phyloP scores from a whole-genome alignment of 2,113 vertebrate species.

The Martes martes region DNA sequence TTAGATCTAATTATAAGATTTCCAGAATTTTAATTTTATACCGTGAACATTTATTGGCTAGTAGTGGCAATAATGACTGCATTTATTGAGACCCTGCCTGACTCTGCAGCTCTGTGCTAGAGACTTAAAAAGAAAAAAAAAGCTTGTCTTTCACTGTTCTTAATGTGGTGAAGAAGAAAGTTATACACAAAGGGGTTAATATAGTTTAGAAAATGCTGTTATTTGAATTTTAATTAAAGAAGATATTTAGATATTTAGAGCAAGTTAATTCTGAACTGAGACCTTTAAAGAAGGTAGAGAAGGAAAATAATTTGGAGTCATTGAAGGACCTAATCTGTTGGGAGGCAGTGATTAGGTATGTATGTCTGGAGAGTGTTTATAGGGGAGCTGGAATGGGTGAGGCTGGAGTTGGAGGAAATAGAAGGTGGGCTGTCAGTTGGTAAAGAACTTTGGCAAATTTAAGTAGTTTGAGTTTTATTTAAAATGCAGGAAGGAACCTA shows the following conservation, averaged over 20 bases:
- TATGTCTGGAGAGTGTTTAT: neutral
- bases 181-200: neutral
- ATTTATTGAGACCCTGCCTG: slow-evolving; percentile 37
- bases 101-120: neutral
- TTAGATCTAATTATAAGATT: slow-evolving; percentile 52
- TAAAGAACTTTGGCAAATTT: neutral
- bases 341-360: neutral
- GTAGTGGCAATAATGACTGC: slow-evolving; percentile 20
- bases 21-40: slow-evolving; percentile 61
- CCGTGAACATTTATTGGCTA: slow-evolving; percentile 23
- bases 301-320: neutral
- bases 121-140: neutral
- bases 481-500: neutral
- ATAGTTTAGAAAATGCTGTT: neutral
- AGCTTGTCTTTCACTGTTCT: neutral
- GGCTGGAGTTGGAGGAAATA: neutral
- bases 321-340: neutral
- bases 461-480: slow-evolving; percentile 10
- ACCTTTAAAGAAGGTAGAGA: neutral
- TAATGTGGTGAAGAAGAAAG: neutral
- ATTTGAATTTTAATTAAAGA: neutral
- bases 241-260: too few relatives aligned
- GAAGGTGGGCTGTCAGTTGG: neutral
- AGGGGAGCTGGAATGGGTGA: neutral
- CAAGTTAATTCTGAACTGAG: neutral